Evolutionary conservation across 2,113 vertebrate species (phyloP).

Genomic region (Caloenas nicobarica): DNA sequence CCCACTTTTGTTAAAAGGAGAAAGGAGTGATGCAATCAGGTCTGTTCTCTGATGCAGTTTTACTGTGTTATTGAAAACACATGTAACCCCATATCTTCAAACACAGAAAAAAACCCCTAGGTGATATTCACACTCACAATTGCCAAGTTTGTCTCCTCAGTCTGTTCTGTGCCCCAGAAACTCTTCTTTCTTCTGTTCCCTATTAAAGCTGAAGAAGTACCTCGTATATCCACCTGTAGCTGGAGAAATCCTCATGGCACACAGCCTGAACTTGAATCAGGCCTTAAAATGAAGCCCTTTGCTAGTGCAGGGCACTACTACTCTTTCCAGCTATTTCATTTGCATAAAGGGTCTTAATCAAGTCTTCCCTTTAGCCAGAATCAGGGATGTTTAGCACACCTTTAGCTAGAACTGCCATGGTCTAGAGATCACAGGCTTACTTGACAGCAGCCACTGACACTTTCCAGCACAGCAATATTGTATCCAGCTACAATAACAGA

Average conservation of each 20-base stretch:
- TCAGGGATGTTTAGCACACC: neutral
- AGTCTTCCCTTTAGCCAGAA: neutral
- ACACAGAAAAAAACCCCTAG: neutral
- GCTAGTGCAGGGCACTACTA: neutral
- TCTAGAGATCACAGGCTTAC: neutral
- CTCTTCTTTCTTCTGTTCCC: neutral
- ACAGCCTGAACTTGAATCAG: neutral
- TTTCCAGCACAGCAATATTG: neutral
- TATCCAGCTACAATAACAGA: neutral
- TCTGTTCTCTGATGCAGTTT: neutral
- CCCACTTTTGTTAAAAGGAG: neutral
- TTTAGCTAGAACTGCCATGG: neutral
- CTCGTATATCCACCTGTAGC: neutral
- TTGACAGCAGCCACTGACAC: neutral
- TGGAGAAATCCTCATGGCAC: neutral
- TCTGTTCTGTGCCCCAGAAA: neutral
- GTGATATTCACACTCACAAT: neutral
- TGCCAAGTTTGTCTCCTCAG: neutral
- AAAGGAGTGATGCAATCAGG: neutral
- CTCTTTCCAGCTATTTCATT: neutral
- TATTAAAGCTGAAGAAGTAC: neutral
- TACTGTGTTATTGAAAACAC: neutral
- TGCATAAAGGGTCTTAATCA: neutral
- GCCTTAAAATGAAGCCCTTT: neutral
- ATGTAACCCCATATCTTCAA: neutral